Evolutionary conservation across 2,797 vertebrate species (phyloP).

Genomic region (Protosalanx chinensis): DNA sequence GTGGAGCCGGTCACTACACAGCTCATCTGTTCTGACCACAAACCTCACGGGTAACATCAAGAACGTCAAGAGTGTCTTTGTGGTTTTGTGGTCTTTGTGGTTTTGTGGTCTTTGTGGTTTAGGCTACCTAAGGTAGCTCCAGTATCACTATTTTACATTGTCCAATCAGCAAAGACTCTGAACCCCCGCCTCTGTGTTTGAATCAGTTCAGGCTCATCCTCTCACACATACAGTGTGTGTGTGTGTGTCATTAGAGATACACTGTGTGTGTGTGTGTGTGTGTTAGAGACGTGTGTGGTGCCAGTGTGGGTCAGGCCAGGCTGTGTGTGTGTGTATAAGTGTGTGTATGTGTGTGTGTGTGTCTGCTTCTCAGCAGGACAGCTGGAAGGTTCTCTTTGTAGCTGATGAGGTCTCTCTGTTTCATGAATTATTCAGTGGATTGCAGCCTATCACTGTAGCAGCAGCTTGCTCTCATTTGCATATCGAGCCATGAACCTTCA

Average conservation of each 20-base stretch:
- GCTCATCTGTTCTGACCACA: background rate
- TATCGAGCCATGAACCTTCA: conserved; percentile 22
- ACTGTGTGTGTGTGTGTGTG: background rate
- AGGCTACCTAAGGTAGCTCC: background rate
- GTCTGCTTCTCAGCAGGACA: conserved; percentile 13
- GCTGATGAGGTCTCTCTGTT: conserved; percentile 14
- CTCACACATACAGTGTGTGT: background rate
- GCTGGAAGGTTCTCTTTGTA: conserved; percentile 14
- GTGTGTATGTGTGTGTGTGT: conserved; percentile 3
- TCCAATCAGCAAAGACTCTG: too few species aligned
- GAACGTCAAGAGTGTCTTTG: too few species aligned
- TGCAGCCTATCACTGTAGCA: conserved; percentile 11
- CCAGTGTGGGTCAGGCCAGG: too few species aligned
- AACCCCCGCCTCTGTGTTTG: too few species aligned
- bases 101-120: background rate
- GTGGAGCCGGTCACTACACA: too few species aligned
- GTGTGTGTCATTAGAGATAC: background rate
- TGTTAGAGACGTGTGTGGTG: background rate
- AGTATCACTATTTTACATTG: too few species aligned
- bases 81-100: background rate
- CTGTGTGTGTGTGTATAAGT: background rate
- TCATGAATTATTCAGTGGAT: conserved; percentile 29
- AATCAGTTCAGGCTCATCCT: background rate
- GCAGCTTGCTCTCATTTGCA: conserved; percentile 24
- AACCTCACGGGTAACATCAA: conserved; percentile 2